These are phyloP conservation scores for Phaetusa simplex DNA, from an alignment of 2,113 vertebrate species.

Conservation along the genomic window DNA sequence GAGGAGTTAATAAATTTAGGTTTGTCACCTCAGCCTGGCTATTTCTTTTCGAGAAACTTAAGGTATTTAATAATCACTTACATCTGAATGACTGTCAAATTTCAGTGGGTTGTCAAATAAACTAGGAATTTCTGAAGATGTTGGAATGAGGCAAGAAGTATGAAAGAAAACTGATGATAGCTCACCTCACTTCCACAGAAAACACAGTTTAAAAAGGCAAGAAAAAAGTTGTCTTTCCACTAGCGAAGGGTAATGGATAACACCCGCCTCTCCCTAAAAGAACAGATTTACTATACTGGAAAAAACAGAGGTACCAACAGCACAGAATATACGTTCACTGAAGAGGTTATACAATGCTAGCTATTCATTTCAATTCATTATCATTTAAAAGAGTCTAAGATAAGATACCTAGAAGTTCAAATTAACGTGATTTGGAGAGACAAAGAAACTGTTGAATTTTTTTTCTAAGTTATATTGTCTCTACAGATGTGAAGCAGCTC, in stretches of 20 bases:
- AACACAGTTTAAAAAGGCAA: neutral
- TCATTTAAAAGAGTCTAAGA: neutral
- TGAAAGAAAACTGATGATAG: neutral
- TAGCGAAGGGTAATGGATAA: neutral
- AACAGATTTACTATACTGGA: neutral
- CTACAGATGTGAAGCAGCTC: neutral
- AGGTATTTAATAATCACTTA: neutral
- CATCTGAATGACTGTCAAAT: neutral
- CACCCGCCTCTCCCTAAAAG: neutral
- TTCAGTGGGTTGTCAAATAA: neutral
- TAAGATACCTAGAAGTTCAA: neutral
- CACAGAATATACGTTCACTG: neutral
- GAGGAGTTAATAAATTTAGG: neutral
- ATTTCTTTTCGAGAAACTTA: neutral
- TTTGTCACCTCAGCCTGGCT: neutral
- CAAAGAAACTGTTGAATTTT: neutral
- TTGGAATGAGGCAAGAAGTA: neutral
- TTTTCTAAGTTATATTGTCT: neutral
- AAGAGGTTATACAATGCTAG: neutral
- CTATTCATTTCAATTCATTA: neutral
- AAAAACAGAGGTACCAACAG: neutral
- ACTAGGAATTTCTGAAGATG: constrained; percentile 2
- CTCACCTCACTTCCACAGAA: neutral
- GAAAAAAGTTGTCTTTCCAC: neutral
- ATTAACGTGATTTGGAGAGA: neutral